Conservation (phyloP, 2,113 vertebrate genomes). For the Uria lomvia region DNA sequence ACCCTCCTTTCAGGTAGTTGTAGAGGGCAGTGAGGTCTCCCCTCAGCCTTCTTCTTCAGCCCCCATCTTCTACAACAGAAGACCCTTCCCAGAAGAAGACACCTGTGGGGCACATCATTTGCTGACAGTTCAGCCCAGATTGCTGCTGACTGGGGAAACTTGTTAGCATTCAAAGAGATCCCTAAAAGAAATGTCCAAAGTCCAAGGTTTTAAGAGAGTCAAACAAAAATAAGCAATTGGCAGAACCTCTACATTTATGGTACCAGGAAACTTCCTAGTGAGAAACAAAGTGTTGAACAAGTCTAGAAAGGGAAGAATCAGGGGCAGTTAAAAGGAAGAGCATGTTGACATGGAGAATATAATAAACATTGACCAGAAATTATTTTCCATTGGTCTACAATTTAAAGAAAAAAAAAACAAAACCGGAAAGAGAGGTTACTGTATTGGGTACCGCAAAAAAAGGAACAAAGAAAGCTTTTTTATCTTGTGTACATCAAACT, state of each 20-base stretch:
- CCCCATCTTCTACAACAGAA: not conserved
- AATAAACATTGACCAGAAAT: not conserved
- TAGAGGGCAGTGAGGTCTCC: no score
- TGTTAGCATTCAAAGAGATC: not conserved
- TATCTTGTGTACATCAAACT: not conserved
- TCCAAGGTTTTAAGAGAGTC: not conserved
- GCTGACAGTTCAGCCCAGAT: not conserved
- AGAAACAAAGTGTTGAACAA: not conserved
- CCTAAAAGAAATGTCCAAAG: not conserved
- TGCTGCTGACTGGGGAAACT: not conserved
- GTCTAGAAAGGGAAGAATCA: not conserved
- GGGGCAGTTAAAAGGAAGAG: not conserved
- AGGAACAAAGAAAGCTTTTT: not conserved
- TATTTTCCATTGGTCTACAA: not conserved
- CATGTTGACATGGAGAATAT: not conserved
- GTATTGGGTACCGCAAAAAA: not conserved
- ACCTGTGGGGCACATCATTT: accelerated
- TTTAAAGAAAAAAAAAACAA: not conserved
- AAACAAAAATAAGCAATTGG: not conserved
- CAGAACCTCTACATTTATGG: accelerated
- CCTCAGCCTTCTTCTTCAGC: no score
- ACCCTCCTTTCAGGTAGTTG: no score
- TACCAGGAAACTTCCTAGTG: not conserved
- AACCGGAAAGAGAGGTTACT: not conserved
- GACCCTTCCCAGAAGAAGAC: not conserved